phyloP scores from a whole-genome alignment of 2,797 vertebrate species.

The Paedocypris micromegethes region DNA sequence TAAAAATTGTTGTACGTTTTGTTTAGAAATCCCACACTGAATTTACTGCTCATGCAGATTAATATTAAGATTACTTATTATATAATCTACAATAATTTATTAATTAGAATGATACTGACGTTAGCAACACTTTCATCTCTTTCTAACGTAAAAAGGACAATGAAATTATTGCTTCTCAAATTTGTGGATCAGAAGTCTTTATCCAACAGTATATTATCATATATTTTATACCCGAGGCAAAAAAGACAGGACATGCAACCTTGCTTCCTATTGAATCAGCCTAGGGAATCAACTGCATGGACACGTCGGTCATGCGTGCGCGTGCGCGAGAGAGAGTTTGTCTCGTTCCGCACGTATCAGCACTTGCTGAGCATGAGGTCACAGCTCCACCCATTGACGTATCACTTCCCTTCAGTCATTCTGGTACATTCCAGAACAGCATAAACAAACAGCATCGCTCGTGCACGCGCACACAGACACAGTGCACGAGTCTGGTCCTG shows the following conservation, averaged over 20 bases:
- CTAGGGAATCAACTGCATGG: too few relatives aligned
- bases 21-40: too few relatives aligned
- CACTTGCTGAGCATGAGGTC: neutral
- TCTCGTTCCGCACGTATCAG: constrained; percentile 24
- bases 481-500: neutral
- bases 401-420: constrained; percentile 15
- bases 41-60: too few relatives aligned
- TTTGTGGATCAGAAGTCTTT: neutral
- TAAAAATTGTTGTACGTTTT: too few relatives aligned
- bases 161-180: too few relatives aligned
- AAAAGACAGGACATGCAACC: neutral
- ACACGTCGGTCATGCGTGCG: neutral
- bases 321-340: neutral
- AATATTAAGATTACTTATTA: too few relatives aligned
- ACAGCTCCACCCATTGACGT: constrained; percentile 36
- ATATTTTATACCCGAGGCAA: neutral
- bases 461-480: neutral
- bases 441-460: too few relatives aligned
- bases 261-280: constrained; percentile 24
- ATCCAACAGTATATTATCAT: neutral
- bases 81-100: too few relatives aligned
- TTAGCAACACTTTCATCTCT: too few relatives aligned
- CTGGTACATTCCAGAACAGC: constrained; percentile 40
- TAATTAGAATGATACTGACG: neutral
- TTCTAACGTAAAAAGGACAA: too few relatives aligned